These are phyloP conservation scores for Ictalurus punctatus DNA, from an alignment of 2,113 vertebrate genomes.

Conservation along the genomic window DNA sequence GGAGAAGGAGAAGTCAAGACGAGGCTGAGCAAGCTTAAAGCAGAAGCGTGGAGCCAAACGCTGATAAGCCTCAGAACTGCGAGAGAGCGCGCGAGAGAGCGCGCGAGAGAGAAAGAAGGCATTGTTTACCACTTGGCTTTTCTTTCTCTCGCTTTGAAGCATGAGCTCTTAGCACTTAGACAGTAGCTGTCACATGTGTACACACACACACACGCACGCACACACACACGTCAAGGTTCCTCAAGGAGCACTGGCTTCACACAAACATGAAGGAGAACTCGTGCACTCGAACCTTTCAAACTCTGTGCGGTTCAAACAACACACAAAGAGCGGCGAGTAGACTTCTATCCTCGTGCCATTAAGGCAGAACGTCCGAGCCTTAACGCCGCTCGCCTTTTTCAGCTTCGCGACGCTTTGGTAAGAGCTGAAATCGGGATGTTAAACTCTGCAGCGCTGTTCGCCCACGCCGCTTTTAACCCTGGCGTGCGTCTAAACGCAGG, in stretches of 20 bases:
- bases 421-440: not conserved
- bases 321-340: not conserved
- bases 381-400: no score
- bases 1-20: constrained; percentile 43
- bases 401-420: not conserved
- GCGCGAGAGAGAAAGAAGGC: not conserved
- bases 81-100: constrained; percentile 33
- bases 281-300: not conserved
- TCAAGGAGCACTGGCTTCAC: not conserved
- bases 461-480: not conserved
- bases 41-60: constrained; percentile 42
- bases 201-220: constrained; percentile 7
- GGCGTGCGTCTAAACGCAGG: not conserved
- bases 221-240: constrained; percentile 1
- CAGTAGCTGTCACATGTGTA: constrained; percentile 17
- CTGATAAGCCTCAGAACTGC: constrained; percentile 57
- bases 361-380: not conserved
- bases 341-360: not conserved
- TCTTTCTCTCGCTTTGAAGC: constrained; percentile 53
- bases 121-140: constrained; percentile 54
- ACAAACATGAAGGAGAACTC: not conserved
- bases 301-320: not conserved
- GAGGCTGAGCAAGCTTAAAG: constrained; percentile 59
- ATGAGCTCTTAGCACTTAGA: constrained; percentile 40
- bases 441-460: not conserved